phyloP scores from a whole-genome alignment of 2,113 vertebrate genomes.

The Chionomys nivalis region DNA sequence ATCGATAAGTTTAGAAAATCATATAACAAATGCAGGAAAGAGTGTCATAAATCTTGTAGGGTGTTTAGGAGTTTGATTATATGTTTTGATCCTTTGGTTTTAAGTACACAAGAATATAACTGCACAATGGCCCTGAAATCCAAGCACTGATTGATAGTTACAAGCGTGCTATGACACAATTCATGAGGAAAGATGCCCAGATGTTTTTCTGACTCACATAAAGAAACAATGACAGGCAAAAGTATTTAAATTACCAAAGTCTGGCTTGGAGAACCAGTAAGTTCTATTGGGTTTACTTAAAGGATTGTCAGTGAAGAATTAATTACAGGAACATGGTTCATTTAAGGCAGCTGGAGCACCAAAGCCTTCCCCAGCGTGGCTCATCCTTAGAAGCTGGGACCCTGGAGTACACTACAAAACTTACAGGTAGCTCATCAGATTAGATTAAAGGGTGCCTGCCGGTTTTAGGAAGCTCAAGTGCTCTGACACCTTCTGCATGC shows the following conservation, averaged over 20 bases:
- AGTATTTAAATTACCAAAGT: background rate
- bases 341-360: background rate
- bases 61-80: background rate
- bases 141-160: background rate
- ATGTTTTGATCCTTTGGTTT: background rate
- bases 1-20: background rate
- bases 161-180: too few relatives aligned
- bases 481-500: background rate
- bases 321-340: background rate
- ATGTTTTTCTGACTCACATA: too few relatives aligned
- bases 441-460: background rate
- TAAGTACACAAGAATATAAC: background rate
- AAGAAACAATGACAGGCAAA: background rate
- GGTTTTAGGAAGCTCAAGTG: background rate
- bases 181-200: background rate
- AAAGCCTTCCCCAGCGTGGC: background rate
- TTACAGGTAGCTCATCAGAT: background rate
- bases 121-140: background rate
- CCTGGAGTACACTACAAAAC: background rate
- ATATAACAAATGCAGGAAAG: background rate
- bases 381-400: background rate
- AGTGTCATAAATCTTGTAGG: background rate
- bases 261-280: background rate
- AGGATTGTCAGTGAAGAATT: background rate
- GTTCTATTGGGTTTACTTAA: background rate